Conservation (phyloP, 2,113 vertebrate species). For the Speoplatyrhinus poulsoni region DNA sequence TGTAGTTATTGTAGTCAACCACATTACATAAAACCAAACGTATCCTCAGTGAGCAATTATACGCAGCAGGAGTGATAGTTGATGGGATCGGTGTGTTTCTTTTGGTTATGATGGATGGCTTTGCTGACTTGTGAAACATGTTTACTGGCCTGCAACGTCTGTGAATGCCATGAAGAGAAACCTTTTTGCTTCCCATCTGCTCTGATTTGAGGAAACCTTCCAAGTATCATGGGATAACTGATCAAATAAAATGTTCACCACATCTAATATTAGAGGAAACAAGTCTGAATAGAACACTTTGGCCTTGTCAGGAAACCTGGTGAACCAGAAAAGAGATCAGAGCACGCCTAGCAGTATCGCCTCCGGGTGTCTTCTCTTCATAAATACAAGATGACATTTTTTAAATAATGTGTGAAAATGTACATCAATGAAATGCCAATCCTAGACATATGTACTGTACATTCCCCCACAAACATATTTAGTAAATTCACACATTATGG, state of each 20-base stretch:
- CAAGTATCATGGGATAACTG: background rate
- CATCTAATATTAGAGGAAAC: constrained; percentile 1
- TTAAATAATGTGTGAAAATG: background rate
- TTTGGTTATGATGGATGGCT: background rate
- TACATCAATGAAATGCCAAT: background rate
- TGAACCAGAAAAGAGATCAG: constrained; percentile 49
- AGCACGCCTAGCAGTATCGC: constrained; percentile 47
- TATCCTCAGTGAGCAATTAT: too few relatives aligned
- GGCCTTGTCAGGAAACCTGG: constrained; percentile 24
- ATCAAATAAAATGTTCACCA: background rate
- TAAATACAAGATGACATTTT: constrained; percentile 1
- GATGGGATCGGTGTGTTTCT: background rate
- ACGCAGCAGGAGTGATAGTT: background rate
- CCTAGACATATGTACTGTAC: background rate
- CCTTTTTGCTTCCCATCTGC: background rate
- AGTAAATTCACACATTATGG: background rate
- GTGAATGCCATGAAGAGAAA: constrained; percentile 18
- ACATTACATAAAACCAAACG: too few relatives aligned
- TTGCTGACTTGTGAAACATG: constrained; percentile 13
- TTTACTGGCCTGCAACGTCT: background rate
- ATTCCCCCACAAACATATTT: background rate
- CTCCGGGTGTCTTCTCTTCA: background rate
- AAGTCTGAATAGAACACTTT: constrained; percentile 41
- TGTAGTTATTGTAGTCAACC: too few relatives aligned
- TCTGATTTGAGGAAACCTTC: constrained; percentile 4